Base-by-base conservation (phyloP, 2,797 vertebrate genomes). In the Bovichtus diacanthus region DNA sequence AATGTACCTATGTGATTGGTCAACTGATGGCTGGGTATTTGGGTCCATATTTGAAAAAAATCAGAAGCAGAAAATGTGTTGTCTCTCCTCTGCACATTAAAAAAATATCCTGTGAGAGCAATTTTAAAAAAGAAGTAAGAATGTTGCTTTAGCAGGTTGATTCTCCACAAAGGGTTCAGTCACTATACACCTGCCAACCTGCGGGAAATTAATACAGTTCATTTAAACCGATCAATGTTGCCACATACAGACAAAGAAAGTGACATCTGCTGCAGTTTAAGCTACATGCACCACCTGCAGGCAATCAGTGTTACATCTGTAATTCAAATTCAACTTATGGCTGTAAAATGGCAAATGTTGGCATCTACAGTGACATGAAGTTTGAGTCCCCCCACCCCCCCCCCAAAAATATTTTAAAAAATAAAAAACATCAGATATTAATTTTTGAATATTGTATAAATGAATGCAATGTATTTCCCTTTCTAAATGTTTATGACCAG, bases 11-110 rank as follows among this genome's bases (percentile, higher is more conserved):
- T 56, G 8, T 36, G 13, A 19, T 11, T n/a, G 21, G n/a, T 63
- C 63, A 59, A 63, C 4, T 23, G 54, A 25, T 65, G 41, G 13
- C 9, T 65, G 9, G 25, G 34, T 19, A 29, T 76, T 61, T 53
- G 36, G 2, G 23, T 36, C 49, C 34, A 59, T 3, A 23, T 70
- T 43, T 47, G 0, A 4, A 19, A 39, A 0, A 34, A 43, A 36
- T 66, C 27, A 38, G 46, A 46, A 36, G n/a, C 16, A 25, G 2
- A 47, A 25, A 13, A 13, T 27, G 27, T 27, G 34, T 46, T 41
- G 10, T 27, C 11, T 49, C 13, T 29, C 29, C 16, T 47, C n/a
- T 54, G 54, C 47, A 41, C 18, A 43, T 64, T n/a, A 15, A 53
- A n/a, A n/a, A 34, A 18, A 5, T 4, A 23, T 64, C 41, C 41